These are phyloP conservation scores for Poeciliopsis retropinna DNA, from an alignment of 2,113 vertebrate species.

Conservation along the genomic window DNA sequence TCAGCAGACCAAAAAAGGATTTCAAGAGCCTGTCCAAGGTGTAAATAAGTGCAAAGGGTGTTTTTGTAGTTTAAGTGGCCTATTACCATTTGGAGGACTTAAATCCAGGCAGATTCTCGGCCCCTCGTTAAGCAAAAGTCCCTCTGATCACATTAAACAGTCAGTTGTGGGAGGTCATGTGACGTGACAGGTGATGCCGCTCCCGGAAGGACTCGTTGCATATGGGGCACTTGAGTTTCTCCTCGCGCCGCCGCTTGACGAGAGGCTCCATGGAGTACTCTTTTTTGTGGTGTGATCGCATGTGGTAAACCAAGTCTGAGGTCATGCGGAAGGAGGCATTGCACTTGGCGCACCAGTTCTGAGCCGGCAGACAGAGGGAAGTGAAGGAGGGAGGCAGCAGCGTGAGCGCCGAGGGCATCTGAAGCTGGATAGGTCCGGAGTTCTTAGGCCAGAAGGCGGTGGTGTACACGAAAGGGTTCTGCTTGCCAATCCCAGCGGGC, in stretches of 20 bases:
- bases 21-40: constrained; percentile 82
- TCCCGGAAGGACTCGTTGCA: constrained; percentile 98
- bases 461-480: constrained; percentile 92
- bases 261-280: constrained; percentile 94
- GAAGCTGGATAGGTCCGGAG: constrained; percentile 89
- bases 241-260: constrained; percentile 92
- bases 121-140: constrained; percentile 16
- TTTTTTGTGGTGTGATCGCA: constrained; percentile 98
- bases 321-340: constrained; percentile 99
- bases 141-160: constrained; percentile 18
- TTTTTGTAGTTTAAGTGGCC: constrained; percentile 26
- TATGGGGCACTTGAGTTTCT: constrained; percentile 98
- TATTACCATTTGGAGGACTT: constrained; percentile 25
- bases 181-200: constrained; percentile 95
- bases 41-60: constrained; percentile 87
- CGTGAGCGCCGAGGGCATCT: constrained; percentile 93
- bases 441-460: constrained; percentile 95
- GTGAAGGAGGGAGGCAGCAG: constrained; percentile 96
- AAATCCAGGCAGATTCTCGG: constrained; percentile 34
- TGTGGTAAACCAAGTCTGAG: constrained; percentile 98
- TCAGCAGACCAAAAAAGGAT: constrained; percentile 33
- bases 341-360: constrained; percentile 99
- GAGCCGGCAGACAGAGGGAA: constrained; percentile 94
- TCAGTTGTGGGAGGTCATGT: constrained; percentile 99
- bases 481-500: constrained; percentile 85